Base-by-base conservation (phyloP, 2,888 invertebrate genomes). In the Gnatocerus cornutus region DNA sequence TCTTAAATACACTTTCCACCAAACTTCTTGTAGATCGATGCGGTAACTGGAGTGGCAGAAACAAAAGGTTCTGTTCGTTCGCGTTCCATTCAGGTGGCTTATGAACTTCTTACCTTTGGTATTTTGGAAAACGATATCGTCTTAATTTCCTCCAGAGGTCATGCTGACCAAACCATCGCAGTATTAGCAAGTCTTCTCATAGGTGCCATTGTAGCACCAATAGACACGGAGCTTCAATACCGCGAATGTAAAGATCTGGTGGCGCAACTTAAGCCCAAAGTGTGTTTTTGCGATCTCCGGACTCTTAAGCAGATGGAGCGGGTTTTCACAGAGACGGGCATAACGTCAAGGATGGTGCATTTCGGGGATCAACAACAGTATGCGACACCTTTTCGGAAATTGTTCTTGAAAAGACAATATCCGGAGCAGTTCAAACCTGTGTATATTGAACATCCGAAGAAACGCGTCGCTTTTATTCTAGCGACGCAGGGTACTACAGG, bases 201-300 rank as follows among this genome's bases (percentile, higher is more conserved):
- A 4, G 82, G 82, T 0, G 80, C 81, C 0, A 79, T 82, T n/a
- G 76, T 83, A 7, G 80, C 81, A 4, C 81, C 82, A 0, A 8
- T 84, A 2, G 79, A 80, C 62, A 74, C 79, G 3, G 79, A 81
- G 29, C 59, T 76, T 8, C 69, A 76, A 6, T 71, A 74, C 61
- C 73, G 61, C 7, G 82, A 83, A 52, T 77, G 77, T 30, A 64
- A 75, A n/a, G 62, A 65, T 0, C 13, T 78, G 3, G 64, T 83
- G 1, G 71, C 66, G 8, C 74, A 75, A 55, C 65, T 83, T 3
- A 79, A 80, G 63, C 84, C 84, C 1, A 81, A 80, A 65, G 76
- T 84, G 65, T 77, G 78, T 16, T 84, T 84, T 68, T 81, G 81
- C 50, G 83, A 82, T 48, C 61, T 74, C 0, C 73, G 82, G 56